Conservation (phyloP, 2,888 invertebrate species). For the Alsophila aescularia region DNA sequence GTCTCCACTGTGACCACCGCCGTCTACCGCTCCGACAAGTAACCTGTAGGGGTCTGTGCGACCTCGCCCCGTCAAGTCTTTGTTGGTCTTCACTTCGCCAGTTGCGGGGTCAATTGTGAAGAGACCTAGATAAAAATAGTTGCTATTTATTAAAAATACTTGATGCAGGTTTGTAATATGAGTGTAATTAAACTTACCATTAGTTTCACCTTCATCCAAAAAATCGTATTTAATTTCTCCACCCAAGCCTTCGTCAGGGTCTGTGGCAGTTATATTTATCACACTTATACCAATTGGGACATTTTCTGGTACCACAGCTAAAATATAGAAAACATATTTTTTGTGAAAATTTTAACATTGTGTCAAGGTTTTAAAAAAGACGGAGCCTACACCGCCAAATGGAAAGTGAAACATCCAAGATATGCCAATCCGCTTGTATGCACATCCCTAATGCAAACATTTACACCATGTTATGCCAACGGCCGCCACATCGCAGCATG, state of each 20-base stretch:
- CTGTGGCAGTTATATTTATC: conserved; percentile 88
- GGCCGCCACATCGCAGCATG: too few relatives aligned
- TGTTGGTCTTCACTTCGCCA: conserved; percentile 88
- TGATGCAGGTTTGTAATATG: not conserved
- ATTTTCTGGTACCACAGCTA: conserved; percentile 91
- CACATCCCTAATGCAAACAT: too few relatives aligned
- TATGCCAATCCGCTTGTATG: too few relatives aligned
- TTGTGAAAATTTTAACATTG: too few relatives aligned
- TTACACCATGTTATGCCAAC: too few relatives aligned
- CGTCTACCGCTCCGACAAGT: conserved; percentile 88
- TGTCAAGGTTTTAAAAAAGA: too few relatives aligned
- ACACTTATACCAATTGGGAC: conserved; percentile 87
- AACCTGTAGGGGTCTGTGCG: conserved; percentile 89
- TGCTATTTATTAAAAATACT: too few relatives aligned
- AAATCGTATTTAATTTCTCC: conserved; percentile 89
- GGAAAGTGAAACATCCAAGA: too few relatives aligned
- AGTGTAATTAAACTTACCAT: conserved; percentile 73
- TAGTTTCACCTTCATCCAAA: conserved; percentile 89
- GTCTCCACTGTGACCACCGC: conserved; percentile 87
- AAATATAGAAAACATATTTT: conserved; percentile 28
- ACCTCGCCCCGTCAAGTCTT: conserved; percentile 89
- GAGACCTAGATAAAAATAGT: conserved; percentile 73
- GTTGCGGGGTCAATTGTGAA: conserved; percentile 87
- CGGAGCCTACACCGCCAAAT: too few relatives aligned
- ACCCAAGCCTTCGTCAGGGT: conserved; percentile 90